These are phyloP conservation scores for Lindbergichthys nudifrons DNA, from an alignment of 2,797 vertebrate species.

Conservation along the genomic window DNA sequence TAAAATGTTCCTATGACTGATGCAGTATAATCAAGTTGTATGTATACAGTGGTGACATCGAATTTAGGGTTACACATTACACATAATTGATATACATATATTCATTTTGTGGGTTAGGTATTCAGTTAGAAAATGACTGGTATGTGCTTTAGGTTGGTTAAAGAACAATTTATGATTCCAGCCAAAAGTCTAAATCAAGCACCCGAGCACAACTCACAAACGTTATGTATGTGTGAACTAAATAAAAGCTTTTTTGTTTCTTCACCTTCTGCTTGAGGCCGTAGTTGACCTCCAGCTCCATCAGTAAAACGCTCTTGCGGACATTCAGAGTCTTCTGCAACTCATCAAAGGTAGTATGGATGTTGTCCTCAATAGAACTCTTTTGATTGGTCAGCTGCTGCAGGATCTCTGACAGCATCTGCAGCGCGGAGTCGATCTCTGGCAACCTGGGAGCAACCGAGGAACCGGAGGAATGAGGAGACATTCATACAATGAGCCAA, in stretches of 20 bases:
- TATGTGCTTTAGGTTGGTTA: background rate
- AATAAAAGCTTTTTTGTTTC: background rate
- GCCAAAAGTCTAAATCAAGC: background rate
- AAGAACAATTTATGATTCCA: background rate
- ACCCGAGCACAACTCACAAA: background rate
- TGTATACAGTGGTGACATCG: too few species aligned
- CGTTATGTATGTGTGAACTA: background rate
- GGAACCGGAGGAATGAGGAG: background rate
- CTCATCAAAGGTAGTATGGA: slow-evolving; percentile 95
- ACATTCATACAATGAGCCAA: background rate
- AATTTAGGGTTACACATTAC: too few species aligned
- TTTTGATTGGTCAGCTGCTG: slow-evolving; percentile 95
- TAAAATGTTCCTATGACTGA: too few species aligned
- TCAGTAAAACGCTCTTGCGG: slow-evolving; percentile 95
- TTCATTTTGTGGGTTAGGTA: too few species aligned
- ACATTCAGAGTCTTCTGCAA: slow-evolving; percentile 97
- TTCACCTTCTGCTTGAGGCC: slow-evolving; percentile 98
- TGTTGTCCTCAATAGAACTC: slow-evolving; percentile 93
- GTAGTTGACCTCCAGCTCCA: slow-evolving; percentile 99
- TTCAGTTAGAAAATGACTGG: background rate
- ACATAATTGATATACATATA: too few species aligned
- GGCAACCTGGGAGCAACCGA: slow-evolving; percentile 86
- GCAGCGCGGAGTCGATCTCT: slow-evolving; percentile 94
- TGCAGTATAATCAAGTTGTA: too few species aligned
- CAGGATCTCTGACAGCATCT: slow-evolving; percentile 94